These are phyloP conservation scores for Sebastes elongatus DNA, from an alignment of 2,797 vertebrate genomes.

Conservation along the genomic window DNA sequence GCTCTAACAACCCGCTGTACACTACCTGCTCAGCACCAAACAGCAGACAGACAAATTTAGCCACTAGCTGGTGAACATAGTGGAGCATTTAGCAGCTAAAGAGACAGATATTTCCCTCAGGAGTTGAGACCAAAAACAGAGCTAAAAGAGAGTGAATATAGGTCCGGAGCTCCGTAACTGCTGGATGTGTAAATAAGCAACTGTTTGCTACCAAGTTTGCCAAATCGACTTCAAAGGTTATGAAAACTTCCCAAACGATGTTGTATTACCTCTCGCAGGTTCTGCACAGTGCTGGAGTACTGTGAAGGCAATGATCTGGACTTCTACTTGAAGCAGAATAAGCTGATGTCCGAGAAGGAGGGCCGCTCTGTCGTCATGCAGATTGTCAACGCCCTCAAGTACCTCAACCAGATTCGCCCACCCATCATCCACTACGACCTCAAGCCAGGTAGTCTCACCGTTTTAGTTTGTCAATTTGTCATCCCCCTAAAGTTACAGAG, in stretches of 20 bases:
- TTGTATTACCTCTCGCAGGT: constrained; percentile 73
- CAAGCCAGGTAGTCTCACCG: constrained; percentile 87
- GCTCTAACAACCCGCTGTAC: neutral
- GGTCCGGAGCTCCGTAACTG: no score
- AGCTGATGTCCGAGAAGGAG: constrained; percentile 95
- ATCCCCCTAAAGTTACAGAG: neutral
- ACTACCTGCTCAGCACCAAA: neutral
- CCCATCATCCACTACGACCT: constrained; percentile 99
- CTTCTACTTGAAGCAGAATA: constrained; percentile 98
- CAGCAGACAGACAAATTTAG: neutral
- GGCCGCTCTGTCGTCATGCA: constrained; percentile 97
- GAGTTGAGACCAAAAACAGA: neutral
- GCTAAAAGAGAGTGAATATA: neutral
- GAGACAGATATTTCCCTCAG: neutral
- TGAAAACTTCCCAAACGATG: neutral
- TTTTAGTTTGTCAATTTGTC: neutral
- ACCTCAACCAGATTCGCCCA: constrained; percentile 97
- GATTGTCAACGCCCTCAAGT: constrained; percentile 97
- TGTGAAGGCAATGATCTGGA: constrained; percentile 97
- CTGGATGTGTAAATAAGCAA: neutral
- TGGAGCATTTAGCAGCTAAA: neutral
- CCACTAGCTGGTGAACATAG: neutral
- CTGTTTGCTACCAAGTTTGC: neutral
- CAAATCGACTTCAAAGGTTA: neutral
- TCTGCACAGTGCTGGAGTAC: constrained; percentile 98